Percentiles rank a stretch among this genome's conserved stretches.
Evolutionary conservation across 23 tunicate species (phyloP).

Genomic region (Halocynthia aurantium): DNA sequence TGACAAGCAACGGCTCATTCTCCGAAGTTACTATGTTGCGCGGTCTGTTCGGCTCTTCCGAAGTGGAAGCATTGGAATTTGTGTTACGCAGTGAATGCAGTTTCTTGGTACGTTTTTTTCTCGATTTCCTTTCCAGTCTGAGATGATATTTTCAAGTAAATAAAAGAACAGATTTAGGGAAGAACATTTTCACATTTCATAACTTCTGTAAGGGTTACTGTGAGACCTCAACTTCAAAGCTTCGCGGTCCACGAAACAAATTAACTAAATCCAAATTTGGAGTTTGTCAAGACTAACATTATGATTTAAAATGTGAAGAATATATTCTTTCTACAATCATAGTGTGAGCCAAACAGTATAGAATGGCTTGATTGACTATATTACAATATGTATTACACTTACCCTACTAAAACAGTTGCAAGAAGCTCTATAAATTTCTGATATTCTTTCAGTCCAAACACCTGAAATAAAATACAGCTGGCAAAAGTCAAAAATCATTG

Average conservation of each 20-base stretch:
- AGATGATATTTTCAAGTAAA: background rate
- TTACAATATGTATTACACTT: background rate
- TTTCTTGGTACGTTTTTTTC: slow-evolving; percentile 15
- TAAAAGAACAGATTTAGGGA: no score
- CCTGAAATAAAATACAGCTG: background rate
- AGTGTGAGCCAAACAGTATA: no score
- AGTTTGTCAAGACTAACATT: no score
- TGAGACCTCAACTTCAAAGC: no score
- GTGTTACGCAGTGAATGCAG: background rate
- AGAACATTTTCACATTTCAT: no score
- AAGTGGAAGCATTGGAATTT: slow-evolving; percentile 1
- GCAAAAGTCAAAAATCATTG: background rate
- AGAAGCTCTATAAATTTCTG: background rate
- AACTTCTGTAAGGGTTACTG: no score
- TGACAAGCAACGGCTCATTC: slow-evolving; percentile 4
- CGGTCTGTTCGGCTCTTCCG: background rate
- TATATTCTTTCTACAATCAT: no score
- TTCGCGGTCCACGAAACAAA: no score
- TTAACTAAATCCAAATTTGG: no score
- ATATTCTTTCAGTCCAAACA: slow-evolving; percentile 12
- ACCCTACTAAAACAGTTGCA: slow-evolving; percentile 7
- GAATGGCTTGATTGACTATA: no score
- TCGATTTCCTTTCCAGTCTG: slow-evolving; percentile 13
- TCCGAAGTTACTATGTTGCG: background rate
- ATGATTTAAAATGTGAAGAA: no score